A percentile compares a stretch with the other conserved stretches of the same genome.
Evolutionary conservation across 1,140 invertebrate genomes (phyloP).

Genomic region (Orchesella cincta): DNA sequence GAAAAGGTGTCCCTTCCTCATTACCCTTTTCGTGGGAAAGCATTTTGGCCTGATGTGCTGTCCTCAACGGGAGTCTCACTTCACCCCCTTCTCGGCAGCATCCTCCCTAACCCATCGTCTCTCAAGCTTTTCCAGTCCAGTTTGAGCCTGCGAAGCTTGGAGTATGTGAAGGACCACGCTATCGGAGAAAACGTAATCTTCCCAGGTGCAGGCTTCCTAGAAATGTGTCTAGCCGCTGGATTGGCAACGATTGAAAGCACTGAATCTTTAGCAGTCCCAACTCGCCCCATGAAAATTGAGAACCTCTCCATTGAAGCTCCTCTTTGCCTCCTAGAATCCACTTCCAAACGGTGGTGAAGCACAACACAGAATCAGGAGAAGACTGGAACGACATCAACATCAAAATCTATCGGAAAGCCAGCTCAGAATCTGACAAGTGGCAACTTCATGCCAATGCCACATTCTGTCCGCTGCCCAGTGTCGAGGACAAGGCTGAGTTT

Average conservation of each 20-base stretch:
- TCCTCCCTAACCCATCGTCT: not conserved
- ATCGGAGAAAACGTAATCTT: conserved; percentile 35
- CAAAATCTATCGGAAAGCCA: too few relatives aligned
- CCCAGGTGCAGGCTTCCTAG: conserved; percentile 40
- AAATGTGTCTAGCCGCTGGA: conserved; percentile 36
- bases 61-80: not conserved
- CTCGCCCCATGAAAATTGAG: conserved; percentile 2
- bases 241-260: not conserved
- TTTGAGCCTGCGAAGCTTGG: conserved; percentile 17
- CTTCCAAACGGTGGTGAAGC: not conserved
- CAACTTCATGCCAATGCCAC: too few relatives aligned
- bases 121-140: not conserved
- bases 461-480: too few relatives aligned
- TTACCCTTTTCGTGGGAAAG: not conserved
- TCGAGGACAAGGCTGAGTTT: too few relatives aligned
- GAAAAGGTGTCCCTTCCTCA: not conserved
- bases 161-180: conserved; percentile 37
- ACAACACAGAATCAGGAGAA: too few relatives aligned
- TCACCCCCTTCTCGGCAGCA: not conserved
- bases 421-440: too few relatives aligned
- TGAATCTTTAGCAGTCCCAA: not conserved
- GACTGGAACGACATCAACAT: too few relatives aligned
- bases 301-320: conserved; percentile 39
- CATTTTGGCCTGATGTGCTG: not conserved
- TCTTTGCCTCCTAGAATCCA: conserved; percentile 16